Evolutionary conservation across 1,140 invertebrate genomes (phyloP).

Genomic region (Papilio polytes): DNA sequence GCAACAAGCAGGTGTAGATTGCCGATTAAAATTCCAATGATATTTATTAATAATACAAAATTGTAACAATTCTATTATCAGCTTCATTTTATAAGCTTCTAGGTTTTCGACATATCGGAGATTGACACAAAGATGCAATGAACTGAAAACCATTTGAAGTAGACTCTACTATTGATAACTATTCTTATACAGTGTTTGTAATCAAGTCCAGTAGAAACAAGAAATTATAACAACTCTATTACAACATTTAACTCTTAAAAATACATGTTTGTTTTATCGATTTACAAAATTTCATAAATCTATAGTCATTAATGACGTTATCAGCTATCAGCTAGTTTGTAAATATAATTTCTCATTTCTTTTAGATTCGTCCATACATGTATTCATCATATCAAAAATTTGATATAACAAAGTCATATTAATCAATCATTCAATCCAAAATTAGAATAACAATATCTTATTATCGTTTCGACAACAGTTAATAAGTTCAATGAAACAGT

Average conservation of each 20-base stretch:
- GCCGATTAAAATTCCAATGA: neutral
- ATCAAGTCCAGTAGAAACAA: no score
- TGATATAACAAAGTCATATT: no score
- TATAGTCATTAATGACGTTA: no score
- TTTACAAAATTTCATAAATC: no score
- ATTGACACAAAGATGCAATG: neutral
- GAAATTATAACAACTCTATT: no score
- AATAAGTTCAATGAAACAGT: slow-evolving; percentile 1
- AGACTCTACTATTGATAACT: neutral
- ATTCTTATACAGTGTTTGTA: neutral
- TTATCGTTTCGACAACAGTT: neutral
- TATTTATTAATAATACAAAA: slow-evolving; percentile 1
- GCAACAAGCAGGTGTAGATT: neutral
- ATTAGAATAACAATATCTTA: neutral
- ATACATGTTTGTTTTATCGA: no score
- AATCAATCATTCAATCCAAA: no score
- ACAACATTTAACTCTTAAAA: no score
- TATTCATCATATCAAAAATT: no score
- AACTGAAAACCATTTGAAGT: neutral
- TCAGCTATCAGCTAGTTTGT: no score
- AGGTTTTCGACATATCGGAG: neutral
- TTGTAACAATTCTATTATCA: neutral
- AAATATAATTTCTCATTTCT: no score
- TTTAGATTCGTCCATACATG: no score
- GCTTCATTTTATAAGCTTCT: neutral